Evolutionary conservation across 2,113 vertebrate genomes (phyloP), one percentile per base, ranked within the genome.

Genomic region (Ondatra zibethicus): DNA sequence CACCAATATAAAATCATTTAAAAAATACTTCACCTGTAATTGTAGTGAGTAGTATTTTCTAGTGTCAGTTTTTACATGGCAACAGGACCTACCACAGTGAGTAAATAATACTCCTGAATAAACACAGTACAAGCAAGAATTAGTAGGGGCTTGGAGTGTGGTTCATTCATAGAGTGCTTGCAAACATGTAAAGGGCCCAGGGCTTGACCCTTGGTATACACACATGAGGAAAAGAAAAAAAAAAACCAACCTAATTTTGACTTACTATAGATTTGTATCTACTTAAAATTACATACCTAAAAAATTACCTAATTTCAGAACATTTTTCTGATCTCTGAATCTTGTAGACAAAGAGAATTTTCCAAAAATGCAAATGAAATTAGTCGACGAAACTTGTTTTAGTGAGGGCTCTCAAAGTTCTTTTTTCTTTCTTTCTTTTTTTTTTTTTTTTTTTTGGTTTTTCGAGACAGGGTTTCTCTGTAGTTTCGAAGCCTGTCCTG

Each of bases 291-390:
- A 82, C 12, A 8, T 36, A 45, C 66, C 61, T 33, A 11, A 55
- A 91, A 58, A 77, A 1, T 2, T 1, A n/a, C 88, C 25, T 82
- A 90, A 88, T 88, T 94, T n/a, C 87, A 88, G 36, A 91, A 92
- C n/a, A 92, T 47, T 95, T 95, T 39, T 94, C 87, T 6, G 50
- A 73, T 93, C 25, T 80, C 65, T 66, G 21, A 10, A 95, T 82
- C 7, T 17, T 66, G 21, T 27, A 76, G 27, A 11, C 25, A n/a
- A 52, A 52, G 42, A 89, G 58, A 91, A 45, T n/a, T 82, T 82
- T 89, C 14, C 7, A 66, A 66, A 92, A 76, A 89, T 42, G 52
- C 33, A 87, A 89, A 93, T 66, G 77, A 4, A 19, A 21, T 55
- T 61, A 76, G 33, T 61, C 27, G 14, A 50, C 6, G n/a, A 31